These are phyloP conservation scores for Dipodomys stephensi DNA, from an alignment of 2,113 vertebrate species.

Conservation along the genomic window DNA sequence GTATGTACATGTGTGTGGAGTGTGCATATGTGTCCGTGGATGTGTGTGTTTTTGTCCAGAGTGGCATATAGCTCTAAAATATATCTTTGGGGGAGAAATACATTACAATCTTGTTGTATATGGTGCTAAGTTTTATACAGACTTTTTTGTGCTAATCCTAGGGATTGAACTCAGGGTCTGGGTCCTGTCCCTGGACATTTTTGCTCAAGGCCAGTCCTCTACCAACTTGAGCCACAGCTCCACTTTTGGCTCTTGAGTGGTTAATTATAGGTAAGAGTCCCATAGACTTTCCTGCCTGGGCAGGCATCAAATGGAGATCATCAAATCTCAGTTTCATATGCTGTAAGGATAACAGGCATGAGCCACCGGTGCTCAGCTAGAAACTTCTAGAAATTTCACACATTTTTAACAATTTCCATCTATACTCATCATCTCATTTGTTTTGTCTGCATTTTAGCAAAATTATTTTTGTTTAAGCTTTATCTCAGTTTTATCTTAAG, in stretches of 20 bases:
- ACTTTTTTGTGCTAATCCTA: not conserved
- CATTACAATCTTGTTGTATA: too few species aligned
- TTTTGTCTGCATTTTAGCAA: conserved; percentile 10
- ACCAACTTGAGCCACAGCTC: too few species aligned
- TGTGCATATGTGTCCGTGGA: not conserved
- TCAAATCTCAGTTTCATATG: too few species aligned
- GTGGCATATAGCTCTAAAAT: not conserved
- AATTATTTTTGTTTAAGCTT: not conserved
- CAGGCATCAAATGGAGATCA: too few species aligned
- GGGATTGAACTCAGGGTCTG: too few species aligned
- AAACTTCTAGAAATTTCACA: not conserved
- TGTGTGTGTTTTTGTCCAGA: not conserved
- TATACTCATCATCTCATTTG: not conserved
- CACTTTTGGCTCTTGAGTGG: too few species aligned
- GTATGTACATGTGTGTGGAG: too few species aligned
- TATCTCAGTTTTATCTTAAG: not conserved
- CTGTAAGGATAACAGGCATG: too few species aligned
- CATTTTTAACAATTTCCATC: not conserved
- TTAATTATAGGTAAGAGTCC: too few species aligned
- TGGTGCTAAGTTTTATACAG: not conserved
- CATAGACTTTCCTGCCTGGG: not conserved
- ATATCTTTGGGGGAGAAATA: not conserved
- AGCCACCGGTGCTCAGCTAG: too few species aligned
- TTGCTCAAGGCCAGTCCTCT: too few species aligned
- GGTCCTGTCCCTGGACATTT: too few species aligned